Base-by-base conservation (phyloP, 2,888 invertebrate species). In the Plusia festucae region DNA sequence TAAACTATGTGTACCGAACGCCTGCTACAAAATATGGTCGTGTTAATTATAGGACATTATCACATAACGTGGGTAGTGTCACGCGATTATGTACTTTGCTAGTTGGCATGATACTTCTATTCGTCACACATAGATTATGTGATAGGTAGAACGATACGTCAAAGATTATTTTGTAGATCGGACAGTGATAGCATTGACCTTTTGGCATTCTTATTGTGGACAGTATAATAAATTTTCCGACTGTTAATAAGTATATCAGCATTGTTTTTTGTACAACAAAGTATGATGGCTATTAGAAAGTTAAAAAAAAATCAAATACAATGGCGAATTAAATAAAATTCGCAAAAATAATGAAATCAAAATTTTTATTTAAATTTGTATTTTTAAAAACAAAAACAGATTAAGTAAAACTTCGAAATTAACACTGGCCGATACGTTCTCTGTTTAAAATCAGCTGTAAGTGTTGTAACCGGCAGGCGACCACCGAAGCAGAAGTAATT, bases 1-100 rank as follows among this genome's bases (percentile, higher is more conserved):
- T 65, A 57, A 68, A 64, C 64, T 53, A 58, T 58, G 63, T 72
- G 52, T 62, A 53, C 56, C 1, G 40, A 40, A 58, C 24, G 34
- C 60, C 51, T 62, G 66, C 51, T 61, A 73, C 57, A 55, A 73
- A 65, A 74, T 63, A 73, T 69, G 51, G 62, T 53, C 59, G 82
- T 80, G 85, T 82, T 86, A 86, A 85, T 86, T 86, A 83, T 73
- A 81, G 65, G 70, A 72, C 77, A 82, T 85, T 86, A 86, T 84
- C 84, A 83, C 81, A 77, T 79, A 72, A 76, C 67, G 81, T 70
- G 73, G 65, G 56, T 62, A 67, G 67, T 76, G 82, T 78, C 86
- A 87, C 85, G 86, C 86, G 65, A 83, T 79, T 68, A 56, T 76
- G 70, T 78, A 72, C 69, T 73, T 73, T 73, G 68, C 46, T 54